Percentiles rank a stretch among this genome's conserved stretches.
These are phyloP conservation scores for Lithophane ornitopus DNA, from an alignment of 2,888 invertebrate genomes.

Conservation along the genomic window DNA sequence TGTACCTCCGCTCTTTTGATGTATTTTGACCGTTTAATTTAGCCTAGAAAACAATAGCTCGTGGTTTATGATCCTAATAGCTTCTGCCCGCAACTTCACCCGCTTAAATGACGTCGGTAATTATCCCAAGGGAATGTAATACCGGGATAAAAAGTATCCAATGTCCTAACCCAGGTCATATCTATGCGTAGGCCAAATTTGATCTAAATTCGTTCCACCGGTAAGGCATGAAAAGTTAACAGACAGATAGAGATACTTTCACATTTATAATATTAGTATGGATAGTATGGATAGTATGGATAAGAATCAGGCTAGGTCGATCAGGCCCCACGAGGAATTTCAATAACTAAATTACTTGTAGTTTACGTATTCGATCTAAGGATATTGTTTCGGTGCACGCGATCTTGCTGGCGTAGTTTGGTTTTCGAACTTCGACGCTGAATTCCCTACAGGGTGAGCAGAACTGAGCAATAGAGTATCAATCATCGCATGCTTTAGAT, in stretches of 20 bases:
- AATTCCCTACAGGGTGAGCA: constrained; percentile 9
- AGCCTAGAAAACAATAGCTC: constrained; percentile 31
- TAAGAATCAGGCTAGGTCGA: constrained; percentile 24
- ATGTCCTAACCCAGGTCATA: too few relatives aligned
- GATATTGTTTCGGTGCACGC: constrained; percentile 54
- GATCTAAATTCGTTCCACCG: too few relatives aligned
- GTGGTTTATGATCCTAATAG: constrained; percentile 18
- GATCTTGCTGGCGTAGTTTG: constrained; percentile 30
- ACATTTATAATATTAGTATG: too few relatives aligned
- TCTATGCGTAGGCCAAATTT: too few relatives aligned
- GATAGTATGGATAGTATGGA: not conserved
- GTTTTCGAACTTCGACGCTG: constrained; percentile 22
- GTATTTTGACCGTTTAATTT: constrained; percentile 40
- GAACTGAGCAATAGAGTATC: constrained; percentile 4
- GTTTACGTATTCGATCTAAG: constrained; percentile 45
- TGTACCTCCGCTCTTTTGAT: constrained; percentile 39
- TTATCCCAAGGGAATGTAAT: too few relatives aligned
- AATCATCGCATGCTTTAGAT: not conserved
- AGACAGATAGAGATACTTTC: too few relatives aligned
- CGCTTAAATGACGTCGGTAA: too few relatives aligned
- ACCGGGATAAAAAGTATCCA: too few relatives aligned
- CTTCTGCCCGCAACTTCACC: not conserved
- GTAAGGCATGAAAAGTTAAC: too few relatives aligned
- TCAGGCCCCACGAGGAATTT: constrained; percentile 45
- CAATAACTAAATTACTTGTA: constrained; percentile 55